Conservation (phyloP, 2,113 vertebrate species). For the Natator depressus region DNA sequence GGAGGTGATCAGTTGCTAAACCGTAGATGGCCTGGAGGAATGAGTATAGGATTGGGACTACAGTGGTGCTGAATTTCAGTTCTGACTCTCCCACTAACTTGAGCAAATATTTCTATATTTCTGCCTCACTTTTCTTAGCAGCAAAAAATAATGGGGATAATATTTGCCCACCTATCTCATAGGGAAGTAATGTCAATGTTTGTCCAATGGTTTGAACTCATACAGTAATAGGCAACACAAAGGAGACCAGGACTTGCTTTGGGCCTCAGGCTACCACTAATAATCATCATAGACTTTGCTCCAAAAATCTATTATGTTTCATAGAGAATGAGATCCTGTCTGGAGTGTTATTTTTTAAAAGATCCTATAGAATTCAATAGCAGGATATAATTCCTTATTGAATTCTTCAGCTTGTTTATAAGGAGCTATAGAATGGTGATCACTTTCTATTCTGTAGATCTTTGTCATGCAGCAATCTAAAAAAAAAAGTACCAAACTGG, state of each 20-base stretch:
- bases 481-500: neutral
- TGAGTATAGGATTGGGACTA: neutral
- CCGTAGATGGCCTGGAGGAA: neutral
- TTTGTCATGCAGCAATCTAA: neutral
- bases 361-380: fast-evolving
- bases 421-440: neutral
- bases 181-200: neutral
- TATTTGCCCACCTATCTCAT: neutral
- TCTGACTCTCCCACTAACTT: neutral
- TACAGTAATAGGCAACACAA: neutral
- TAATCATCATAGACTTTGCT: neutral
- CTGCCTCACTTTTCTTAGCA: neutral
- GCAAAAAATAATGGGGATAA: fast-evolving
- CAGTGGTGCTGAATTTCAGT: neutral
- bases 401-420: neutral
- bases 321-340: fast-evolving
- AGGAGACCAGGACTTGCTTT: neutral
- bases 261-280: neutral
- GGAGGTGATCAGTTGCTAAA: neutral
- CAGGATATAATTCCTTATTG: neutral
- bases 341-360: fast-evolving
- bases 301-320: neutral
- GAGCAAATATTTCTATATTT: neutral
- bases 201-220: neutral
- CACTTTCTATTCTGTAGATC: neutral